phyloP scores from a whole-genome alignment of 2,797 vertebrate genomes.

The Dermochelys coriacea region DNA sequence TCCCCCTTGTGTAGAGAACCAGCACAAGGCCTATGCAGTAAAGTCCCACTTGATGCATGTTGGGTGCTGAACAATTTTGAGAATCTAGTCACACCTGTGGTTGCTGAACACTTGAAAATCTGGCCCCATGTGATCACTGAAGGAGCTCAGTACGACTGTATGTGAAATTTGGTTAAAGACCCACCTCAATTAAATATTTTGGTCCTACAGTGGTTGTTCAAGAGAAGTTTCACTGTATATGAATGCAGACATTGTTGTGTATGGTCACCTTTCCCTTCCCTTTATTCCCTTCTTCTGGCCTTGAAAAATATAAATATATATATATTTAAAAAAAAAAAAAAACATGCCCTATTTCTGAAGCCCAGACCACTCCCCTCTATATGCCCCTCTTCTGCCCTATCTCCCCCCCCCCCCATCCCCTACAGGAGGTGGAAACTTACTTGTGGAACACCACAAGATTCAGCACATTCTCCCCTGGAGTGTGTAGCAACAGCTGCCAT shows the following conservation, averaged over 20 bases:
- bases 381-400: accelerated
- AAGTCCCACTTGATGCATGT: accelerated
- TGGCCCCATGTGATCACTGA: neutral
- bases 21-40: neutral
- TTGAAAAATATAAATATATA: neutral
- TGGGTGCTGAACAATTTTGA: neutral
- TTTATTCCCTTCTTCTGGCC: neutral
- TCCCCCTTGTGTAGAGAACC: neutral
- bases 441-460: neutral
- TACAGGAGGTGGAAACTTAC: neutral
- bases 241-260: neutral
- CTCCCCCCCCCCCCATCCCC: neutral
- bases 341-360: neutral
- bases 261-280: neutral
- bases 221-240: neutral
- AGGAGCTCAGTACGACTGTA: neutral
- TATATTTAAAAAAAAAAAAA: neutral
- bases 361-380: neutral
- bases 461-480: neutral
- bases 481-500: neutral
- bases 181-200: neutral
- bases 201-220: neutral
- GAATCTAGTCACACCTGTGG: neutral
- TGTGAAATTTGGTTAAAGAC: neutral
- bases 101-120: accelerated